These are phyloP conservation scores for Lutjanus campechanus DNA, from an alignment of 2,797 vertebrate genomes.

Conservation along the genomic window DNA sequence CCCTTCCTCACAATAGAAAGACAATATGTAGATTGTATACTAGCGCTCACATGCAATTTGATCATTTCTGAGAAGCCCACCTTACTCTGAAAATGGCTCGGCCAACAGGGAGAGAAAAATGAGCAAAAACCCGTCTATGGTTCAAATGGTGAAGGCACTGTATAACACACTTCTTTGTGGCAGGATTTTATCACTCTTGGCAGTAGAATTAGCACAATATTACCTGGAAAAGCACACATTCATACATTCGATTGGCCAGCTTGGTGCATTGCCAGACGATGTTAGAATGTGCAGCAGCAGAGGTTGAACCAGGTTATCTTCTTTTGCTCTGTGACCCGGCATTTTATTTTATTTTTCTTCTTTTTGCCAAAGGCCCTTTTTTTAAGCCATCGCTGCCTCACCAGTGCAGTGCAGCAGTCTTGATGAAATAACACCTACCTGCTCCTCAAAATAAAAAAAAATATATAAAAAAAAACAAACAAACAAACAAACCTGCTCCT, in stretches of 20 bases:
- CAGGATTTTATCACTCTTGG: not conserved
- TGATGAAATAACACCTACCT: conserved; percentile 15
- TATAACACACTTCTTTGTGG: no score
- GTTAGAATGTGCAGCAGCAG: not conserved
- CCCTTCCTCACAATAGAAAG: not conserved
- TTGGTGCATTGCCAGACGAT: not conserved
- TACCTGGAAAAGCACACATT: not conserved
- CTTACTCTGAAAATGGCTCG: not conserved
- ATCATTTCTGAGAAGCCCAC: not conserved
- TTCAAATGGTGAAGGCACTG: not conserved
- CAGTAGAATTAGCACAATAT: not conserved
- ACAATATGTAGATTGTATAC: not conserved
- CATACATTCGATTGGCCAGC: not conserved
- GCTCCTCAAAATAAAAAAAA: not conserved
- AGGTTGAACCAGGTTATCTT: not conserved
- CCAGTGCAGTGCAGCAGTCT: not conserved
- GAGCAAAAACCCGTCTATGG: not conserved
- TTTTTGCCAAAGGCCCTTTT: not conserved
- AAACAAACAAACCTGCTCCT: not conserved
- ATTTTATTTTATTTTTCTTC: not conserved
- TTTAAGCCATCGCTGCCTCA: not conserved
- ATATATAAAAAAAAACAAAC: not conserved
- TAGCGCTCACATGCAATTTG: not conserved
- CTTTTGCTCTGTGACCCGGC: not conserved
- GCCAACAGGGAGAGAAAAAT: no score